Percentiles rank a stretch among this genome's conserved stretches.
Evolutionary conservation across 2,113 vertebrate species (phyloP).

Genomic region (Periophthalmus modestus): DNA sequence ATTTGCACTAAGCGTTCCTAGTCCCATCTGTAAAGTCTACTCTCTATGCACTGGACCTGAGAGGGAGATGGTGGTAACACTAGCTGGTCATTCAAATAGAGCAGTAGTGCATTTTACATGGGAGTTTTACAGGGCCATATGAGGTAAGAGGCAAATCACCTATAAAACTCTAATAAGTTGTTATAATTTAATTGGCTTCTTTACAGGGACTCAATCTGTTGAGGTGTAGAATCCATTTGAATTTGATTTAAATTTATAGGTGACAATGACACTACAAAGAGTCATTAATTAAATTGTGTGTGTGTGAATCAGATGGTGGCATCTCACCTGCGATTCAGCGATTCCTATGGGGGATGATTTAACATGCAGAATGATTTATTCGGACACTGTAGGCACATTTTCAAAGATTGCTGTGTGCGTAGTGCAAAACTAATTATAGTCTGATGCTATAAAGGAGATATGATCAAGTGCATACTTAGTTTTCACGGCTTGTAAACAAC

Average conservation of each 20-base stretch:
- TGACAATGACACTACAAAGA: background rate
- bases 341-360: background rate
- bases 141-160: conserved; percentile 18
- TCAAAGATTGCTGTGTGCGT: too few species aligned
- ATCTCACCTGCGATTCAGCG: background rate
- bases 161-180: conserved; percentile 8
- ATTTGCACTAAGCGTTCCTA: conserved; percentile 9
- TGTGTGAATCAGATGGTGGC: background rate
- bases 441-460: too few species aligned
- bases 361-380: background rate
- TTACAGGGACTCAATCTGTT: conserved; percentile 7
- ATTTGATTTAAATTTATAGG: background rate
- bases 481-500: too few species aligned
- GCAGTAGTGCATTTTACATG: background rate
- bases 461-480: too few species aligned
- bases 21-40: background rate
- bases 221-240: conserved; percentile 3
- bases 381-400: background rate
- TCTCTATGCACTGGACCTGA: background rate
- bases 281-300: background rate
- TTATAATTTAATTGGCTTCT: conserved; percentile 24
- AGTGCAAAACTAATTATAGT: too few species aligned
- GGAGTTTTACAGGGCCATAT: background rate
- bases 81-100: background rate
- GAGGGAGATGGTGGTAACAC: background rate